Evolutionary conservation across 2,797 vertebrate species (phyloP).

Genomic region (Cyprinodon diabolis): DNA sequence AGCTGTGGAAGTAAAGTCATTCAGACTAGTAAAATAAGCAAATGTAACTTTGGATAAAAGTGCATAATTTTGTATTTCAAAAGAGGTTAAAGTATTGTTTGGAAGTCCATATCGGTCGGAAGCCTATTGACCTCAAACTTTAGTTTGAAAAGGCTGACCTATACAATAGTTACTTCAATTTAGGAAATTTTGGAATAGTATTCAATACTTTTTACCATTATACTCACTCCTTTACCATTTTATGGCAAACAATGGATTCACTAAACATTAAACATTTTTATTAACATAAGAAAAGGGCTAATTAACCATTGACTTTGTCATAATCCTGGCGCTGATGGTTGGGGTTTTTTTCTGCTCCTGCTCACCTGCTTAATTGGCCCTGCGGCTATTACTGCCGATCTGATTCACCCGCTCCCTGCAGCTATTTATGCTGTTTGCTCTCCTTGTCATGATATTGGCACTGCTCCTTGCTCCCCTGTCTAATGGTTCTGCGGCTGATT

Average conservation of each 20-base stretch:
- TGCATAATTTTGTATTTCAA: conserved; percentile 37
- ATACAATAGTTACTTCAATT: neutral
- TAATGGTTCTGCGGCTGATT: too few relatives aligned
- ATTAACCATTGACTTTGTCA: neutral
- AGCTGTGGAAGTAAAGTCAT: conserved; percentile 27
- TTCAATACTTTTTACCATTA: too few relatives aligned
- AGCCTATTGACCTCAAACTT: conserved; percentile 34
- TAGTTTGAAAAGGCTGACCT: conserved; percentile 33
- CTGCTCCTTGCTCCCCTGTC: too few relatives aligned
- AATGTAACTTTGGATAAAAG: conserved; percentile 8
- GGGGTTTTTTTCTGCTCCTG: too few relatives aligned
- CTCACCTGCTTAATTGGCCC: too few relatives aligned
- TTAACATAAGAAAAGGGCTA: neutral
- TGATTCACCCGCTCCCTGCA: too few relatives aligned
- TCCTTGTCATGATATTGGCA: too few relatives aligned
- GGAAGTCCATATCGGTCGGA: conserved; percentile 37
- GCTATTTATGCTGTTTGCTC: too few relatives aligned
- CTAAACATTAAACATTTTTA: neutral
- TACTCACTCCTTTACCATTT: neutral
- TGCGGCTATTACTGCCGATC: too few relatives aligned
- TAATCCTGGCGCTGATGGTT: too few relatives aligned
- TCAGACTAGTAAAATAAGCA: neutral
- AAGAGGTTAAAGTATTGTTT: conserved; percentile 8
- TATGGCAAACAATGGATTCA: neutral
- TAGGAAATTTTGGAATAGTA: neutral